These are phyloP conservation scores for Spilosoma lubricipeda DNA, from an alignment of 2,888 invertebrate genomes.

Conservation along the genomic window DNA sequence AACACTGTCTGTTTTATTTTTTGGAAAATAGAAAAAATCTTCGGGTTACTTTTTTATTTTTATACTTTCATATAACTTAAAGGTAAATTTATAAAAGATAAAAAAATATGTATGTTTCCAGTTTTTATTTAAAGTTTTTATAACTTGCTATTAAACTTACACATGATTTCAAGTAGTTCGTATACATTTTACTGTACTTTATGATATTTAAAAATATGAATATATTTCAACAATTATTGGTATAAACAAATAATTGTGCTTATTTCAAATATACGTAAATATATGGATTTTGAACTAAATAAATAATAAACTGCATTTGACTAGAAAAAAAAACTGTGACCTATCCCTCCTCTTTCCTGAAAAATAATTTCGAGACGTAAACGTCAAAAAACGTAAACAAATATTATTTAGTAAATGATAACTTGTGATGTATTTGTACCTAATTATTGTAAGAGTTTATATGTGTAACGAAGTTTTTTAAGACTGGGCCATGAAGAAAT, in stretches of 20 bases:
- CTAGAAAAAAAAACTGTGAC: background rate
- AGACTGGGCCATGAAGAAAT: conserved; percentile 73
- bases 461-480: background rate
- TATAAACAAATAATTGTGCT: background rate
- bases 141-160: background rate
- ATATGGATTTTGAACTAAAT: background rate
- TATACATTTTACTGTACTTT: background rate
- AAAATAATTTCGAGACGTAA: conserved; percentile 2
- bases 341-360: background rate
- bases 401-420: background rate
- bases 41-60: background rate
- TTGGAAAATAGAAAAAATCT: background rate
- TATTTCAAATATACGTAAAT: background rate
- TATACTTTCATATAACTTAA: background rate
- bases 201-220: background rate
- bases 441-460: conserved; percentile 4
- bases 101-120: too few species aligned
- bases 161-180: background rate
- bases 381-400: conserved; percentile 11
- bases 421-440: conserved; percentile 1
- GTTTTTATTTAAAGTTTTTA: background rate
- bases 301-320: background rate
- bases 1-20: background rate
- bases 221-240: background rate
- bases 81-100: too few species aligned